These are phyloP conservation scores for Anagrus nilaparvatae DNA, from an alignment of 1,140 invertebrate species.

Conservation along the genomic window DNA sequence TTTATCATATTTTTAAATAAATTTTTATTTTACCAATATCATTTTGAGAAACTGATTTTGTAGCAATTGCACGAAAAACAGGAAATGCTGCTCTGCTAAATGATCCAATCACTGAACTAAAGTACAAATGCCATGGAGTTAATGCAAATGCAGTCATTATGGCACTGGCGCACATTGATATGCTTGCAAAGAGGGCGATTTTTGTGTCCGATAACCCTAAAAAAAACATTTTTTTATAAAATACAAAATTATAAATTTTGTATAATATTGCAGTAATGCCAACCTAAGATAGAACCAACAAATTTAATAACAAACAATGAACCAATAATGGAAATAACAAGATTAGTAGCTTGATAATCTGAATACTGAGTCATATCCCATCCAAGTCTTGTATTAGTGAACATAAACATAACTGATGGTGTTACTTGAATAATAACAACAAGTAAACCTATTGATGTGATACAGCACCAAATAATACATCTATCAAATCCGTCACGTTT, in stretches of 20 bases:
- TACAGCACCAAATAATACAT: slow-evolving; percentile 48
- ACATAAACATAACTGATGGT: slow-evolving; percentile 48
- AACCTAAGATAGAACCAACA: background rate
- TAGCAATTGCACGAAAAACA: slow-evolving; percentile 51
- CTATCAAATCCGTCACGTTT: slow-evolving; percentile 47
- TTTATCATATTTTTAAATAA: background rate
- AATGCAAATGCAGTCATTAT: slow-evolving; percentile 39
- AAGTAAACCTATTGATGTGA: slow-evolving; percentile 44
- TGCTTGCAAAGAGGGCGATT: background rate
- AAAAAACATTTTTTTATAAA: slow-evolving; percentile 7
- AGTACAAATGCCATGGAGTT: slow-evolving; percentile 54
- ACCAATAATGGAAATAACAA: slow-evolving; percentile 5
- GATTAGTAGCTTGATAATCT: slow-evolving; percentile 14
- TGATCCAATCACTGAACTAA: slow-evolving; percentile 40
- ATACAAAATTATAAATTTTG: background rate
- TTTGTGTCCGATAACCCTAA: slow-evolving; percentile 18
- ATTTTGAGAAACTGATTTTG: slow-evolving; percentile 50
- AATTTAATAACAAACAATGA: slow-evolving; percentile 9
- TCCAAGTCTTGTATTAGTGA: slow-evolving; percentile 51
- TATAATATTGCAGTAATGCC: background rate
- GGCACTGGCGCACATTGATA: slow-evolving; percentile 9
- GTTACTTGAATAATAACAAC: slow-evolving; percentile 47
- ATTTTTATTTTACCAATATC: slow-evolving; percentile 48
- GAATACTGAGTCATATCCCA: slow-evolving; percentile 54
- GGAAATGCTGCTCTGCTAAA: slow-evolving; percentile 48